Evolutionary conservation across 2,888 invertebrate species (phyloP).

Genomic region (Ophioninae sp.): DNA sequence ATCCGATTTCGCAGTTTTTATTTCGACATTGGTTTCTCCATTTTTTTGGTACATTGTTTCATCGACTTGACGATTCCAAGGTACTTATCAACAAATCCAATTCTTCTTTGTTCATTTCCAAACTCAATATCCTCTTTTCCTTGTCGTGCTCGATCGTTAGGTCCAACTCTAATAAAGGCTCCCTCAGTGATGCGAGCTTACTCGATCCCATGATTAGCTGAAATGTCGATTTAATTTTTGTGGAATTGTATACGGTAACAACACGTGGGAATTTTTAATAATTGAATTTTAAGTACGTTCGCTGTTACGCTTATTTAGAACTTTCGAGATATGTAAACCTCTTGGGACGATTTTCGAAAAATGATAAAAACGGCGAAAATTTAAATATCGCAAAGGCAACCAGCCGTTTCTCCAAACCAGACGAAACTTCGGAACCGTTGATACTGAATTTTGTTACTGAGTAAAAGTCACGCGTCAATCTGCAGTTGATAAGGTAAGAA

Average conservation of each 20-base stretch:
- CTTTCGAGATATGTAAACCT: no score
- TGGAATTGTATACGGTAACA: neutral
- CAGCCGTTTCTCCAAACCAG: no score
- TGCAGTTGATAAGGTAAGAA: no score
- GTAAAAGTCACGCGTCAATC: no score
- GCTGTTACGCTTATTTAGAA: no score
- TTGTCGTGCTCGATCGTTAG: conserved; percentile 74
- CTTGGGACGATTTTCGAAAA: no score
- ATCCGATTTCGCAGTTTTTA: conserved; percentile 58
- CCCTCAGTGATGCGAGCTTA: conserved; percentile 80
- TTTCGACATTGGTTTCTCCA: conserved; percentile 18
- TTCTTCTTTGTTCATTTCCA: conserved; percentile 76
- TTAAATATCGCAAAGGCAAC: no score
- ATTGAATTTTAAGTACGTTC: no score
- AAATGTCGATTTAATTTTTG: neutral
- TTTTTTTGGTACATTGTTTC: neutral
- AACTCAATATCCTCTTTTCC: conserved; percentile 65
- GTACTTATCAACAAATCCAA: conserved; percentile 74
- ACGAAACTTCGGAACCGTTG: no score
- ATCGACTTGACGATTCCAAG: conserved; percentile 66
- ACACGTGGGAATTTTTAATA: no score
- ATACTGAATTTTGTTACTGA: no score
- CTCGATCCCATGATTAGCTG: conserved; percentile 83
- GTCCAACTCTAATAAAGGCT: conserved; percentile 82
- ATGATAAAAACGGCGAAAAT: no score